Evolutionary conservation across 2,888 invertebrate species (phyloP), one percentile per base, ranked within the genome.

Genomic region (Meteorus cinctellus): DNA sequence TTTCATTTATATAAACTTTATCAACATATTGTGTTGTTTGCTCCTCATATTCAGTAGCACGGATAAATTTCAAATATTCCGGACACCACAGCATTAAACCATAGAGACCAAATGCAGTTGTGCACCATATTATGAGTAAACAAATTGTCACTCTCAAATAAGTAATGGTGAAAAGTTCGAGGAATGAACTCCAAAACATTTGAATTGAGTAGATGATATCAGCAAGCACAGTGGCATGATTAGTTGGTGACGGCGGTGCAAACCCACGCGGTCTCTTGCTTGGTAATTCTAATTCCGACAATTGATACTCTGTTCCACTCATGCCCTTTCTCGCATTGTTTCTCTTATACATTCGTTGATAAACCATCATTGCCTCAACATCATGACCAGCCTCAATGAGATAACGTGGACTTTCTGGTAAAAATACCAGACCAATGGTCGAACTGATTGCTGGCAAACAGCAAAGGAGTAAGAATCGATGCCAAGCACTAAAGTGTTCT

Each of bases 401-500:
- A 85, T 93, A 74, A 16, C 95, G 89, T 16, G 95, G 95, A 3
- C 95, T 95, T 89, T 95, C 95, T 51, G 93, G 94, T 41, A 94
- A 92, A 92, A 95, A 95, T 71, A 94, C 92, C 60, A 95, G 90
- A 59, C 94, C 94, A 60, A 94, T 86, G 8, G 95, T 91, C 14
- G 95, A 93, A 14, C 92, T 91, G n/a, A 95, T 89, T 48, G 94
- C 93, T 1, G 95, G 95, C 81, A 95, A 87, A 27, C 94, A 93
- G 85, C 95, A 94, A 0, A 95, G 89, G 55, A 95, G 90, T 1
- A 95, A 90, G 81, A 88, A 93, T 89, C 93, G 91, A 86, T 95
- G 94, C 95, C 95, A 96, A 1, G 95, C 94, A 84, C 95, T 95
- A 88, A 95, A 96, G 85, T 95, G 95, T 83, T 95, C 94, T 81